A percentile compares a stretch with the other conserved stretches of the same genome.
These are phyloP conservation scores for Ephialtes manifestator DNA, from an alignment of 2,888 invertebrate genomes.

Conservation along the genomic window DNA sequence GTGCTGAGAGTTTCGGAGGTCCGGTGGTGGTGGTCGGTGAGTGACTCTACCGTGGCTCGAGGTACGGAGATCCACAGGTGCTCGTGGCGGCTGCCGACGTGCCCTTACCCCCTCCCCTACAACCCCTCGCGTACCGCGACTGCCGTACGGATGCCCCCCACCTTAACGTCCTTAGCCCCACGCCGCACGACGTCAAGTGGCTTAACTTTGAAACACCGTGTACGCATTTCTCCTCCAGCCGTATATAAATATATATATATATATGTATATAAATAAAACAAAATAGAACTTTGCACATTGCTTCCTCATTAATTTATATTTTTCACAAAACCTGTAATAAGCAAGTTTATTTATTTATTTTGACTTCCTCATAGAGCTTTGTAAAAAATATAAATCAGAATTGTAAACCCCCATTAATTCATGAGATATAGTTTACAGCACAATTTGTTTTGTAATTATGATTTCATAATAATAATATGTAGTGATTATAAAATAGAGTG, in stretches of 20 bases:
- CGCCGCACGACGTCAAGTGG: constrained; percentile 29
- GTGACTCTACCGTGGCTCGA: constrained; percentile 83
- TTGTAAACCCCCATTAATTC: too few relatives aligned
- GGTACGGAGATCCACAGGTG: constrained; percentile 85
- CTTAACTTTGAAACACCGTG: constrained; percentile 63
- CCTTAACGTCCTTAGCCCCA: constrained; percentile 60
- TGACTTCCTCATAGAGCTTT: too few relatives aligned
- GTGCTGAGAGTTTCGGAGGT: constrained; percentile 77
- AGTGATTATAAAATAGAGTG: too few relatives aligned
- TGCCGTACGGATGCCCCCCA: constrained; percentile 58
- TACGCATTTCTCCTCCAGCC: constrained; percentile 14
- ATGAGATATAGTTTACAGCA: too few relatives aligned
- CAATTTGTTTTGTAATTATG: too few relatives aligned
- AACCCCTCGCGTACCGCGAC: constrained; percentile 50
- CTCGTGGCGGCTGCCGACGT: constrained; percentile 77
- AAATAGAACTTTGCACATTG: too few relatives aligned
- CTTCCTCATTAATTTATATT: too few relatives aligned
- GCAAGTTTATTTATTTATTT: too few relatives aligned
- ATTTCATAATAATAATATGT: too few relatives aligned
- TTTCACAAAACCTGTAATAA: too few relatives aligned
- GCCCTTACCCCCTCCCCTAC: constrained; percentile 79
- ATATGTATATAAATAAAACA: neutral
- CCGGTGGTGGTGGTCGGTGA: constrained; percentile 85
- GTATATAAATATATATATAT: neutral
- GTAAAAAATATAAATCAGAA: too few relatives aligned